Conservation (phyloP, 2,797 vertebrate species). For the Lophotriccus pileatus region DNA sequence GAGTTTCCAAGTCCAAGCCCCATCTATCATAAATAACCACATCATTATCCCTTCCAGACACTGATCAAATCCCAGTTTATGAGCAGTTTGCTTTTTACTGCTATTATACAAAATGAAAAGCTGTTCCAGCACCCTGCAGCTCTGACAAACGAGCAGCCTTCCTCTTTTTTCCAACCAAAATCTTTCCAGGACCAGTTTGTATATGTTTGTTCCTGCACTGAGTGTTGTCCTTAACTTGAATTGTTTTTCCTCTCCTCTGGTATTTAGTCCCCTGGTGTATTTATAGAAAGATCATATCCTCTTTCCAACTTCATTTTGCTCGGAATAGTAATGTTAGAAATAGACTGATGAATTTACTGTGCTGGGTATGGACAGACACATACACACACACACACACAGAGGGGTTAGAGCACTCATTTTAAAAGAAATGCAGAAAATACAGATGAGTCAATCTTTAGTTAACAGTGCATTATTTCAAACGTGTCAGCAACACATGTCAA, state of each 20-base stretch:
- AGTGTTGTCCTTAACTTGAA: conserved; percentile 2
- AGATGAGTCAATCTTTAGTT: conserved; percentile 51
- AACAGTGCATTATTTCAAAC: conserved; percentile 61
- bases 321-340: conserved; percentile 53
- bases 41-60: conserved; percentile 10
- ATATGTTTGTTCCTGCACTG: not conserved
- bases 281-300: conserved; percentile 54
- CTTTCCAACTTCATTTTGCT: conserved; percentile 55
- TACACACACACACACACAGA: not conserved
- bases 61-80: conserved; percentile 15
- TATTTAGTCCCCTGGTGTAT: conserved; percentile 37
- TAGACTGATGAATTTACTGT: conserved; percentile 41
- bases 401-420: conserved; percentile 36
- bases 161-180: not conserved
- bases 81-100: conserved; percentile 22
- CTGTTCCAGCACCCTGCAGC: not conserved
- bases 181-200: not conserved
- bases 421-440: conserved; percentile 68
- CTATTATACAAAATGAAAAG: conserved; percentile 15
- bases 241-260: conserved; percentile 40
- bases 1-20: not conserved
- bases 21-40: not conserved
- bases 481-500: conserved; percentile 45
- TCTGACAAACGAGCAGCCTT: not conserved
- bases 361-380: not conserved